Base-by-base conservation (phyloP, 2,113 vertebrate species). In the Vireo altiloquus region DNA sequence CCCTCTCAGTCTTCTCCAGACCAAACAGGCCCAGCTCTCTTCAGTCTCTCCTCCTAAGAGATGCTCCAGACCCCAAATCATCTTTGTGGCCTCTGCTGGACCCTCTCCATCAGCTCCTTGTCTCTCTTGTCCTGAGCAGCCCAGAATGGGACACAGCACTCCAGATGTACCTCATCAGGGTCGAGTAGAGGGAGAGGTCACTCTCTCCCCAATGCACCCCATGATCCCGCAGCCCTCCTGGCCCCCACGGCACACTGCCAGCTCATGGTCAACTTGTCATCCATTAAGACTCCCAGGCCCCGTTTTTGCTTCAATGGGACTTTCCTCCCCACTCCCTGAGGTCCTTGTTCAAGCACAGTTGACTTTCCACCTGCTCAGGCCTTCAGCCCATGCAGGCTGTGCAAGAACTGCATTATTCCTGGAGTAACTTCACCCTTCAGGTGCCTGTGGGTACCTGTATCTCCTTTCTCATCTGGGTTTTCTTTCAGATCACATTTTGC, bases 311-410 rank as follows among this genome's bases (percentile, higher is more conserved):
- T 19, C 1, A 27, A 25, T 20, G 56, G 31, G 47, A 31, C 24
- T 81, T 74, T 65, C 42, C 50, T 57, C n/a, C 15, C 44, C 1
- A 1, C 52, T 37, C 9, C 22, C 22, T 1, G 2, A n/a, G 31
- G 50, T 27, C 47, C 31, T 28, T 0, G 0, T 9, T 52, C 12
- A 15, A 11, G 35, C 10, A 7, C 3, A 1, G 63, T 2, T 28
- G 23, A 15, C 19, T 46, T 59, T 28, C n/a, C 33, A 9, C 25
- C 42, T 4, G 6, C 52, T 39, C 12, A 21, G 49, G 35, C 40
- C 47, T 79, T 28, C 65, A 37, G 1, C 8, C 40, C 3, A 5
- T 2, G 16, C 6, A 18, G 30, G 19, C 49, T 12, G 21, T 8
- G 40, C n/a, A 35, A 40, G 42, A 71, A 5, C 53, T 3, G 25